Evolutionary conservation across 2,113 vertebrate genomes (phyloP), one percentile per base, ranked within the genome.

Genomic region (Lagopus leucura): DNA sequence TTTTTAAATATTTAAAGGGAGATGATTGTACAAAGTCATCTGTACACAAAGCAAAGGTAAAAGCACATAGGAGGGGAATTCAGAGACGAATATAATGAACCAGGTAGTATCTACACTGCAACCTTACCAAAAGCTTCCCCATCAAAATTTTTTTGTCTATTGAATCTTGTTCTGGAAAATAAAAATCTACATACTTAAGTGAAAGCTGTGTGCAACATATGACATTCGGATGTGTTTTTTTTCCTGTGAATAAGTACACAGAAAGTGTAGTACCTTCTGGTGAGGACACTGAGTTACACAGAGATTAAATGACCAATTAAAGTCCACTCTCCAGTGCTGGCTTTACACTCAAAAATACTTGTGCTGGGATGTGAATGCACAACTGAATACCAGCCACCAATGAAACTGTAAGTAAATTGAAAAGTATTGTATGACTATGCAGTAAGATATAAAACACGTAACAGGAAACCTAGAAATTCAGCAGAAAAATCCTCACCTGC

Each of bases 401-500:
- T 0, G 1, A 76, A 91, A 73, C 8, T 5, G 5, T 38, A 90
- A 47, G 18, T 3, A 8, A 40, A 74, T 13, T 83, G 57, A 0
- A 4, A 70, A 45, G 13, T 5, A 19, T 3, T 38, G 69, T 79
- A 54, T 54, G 27, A 57, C 38, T 64, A 9, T 4, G 61, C 4
- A 42, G 12, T 34, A 76, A 82, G 40, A 61, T n/a, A 42, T 1
- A 64, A 36, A 12, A 8, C 22, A 57, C 0, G 0, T 28, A 42
- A 25, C 8, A 38, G 82, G 17, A 84, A 89, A 79, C 6, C 14
- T 6, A 40, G 14, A 72, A 52, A 11, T 38, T 43, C 28, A 30
- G 42, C 28, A 52, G 34, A 7, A 40, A 64, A 73, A 89, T 15
- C 17, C 9, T 64, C 42, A 22, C n/a, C 2, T 18, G 17, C 4